A percentile compares a stretch with the other conserved stretches of the same genome.
phyloP scores from a whole-genome alignment of 2,113 vertebrate species.

The Axis porcinus region DNA sequence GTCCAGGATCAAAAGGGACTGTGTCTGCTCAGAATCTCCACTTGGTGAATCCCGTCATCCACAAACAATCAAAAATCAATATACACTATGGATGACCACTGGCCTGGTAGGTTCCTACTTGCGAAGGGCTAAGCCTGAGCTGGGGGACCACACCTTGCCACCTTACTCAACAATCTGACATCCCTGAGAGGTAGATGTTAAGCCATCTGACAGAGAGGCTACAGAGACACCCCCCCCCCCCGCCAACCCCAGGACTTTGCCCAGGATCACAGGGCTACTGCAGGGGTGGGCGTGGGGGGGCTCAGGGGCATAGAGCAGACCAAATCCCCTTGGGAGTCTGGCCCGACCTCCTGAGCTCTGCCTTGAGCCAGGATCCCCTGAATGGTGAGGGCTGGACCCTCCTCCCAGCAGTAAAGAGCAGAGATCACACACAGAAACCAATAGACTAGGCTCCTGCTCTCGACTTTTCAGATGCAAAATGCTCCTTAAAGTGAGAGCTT shows the following conservation, averaged over 20 bases:
- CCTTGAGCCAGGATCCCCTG: neutral
- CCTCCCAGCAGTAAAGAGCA: fast-evolving
- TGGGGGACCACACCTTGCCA: too few relatives aligned
- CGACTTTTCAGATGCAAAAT: neutral
- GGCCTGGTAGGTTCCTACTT: neutral
- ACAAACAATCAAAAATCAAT: too few relatives aligned
- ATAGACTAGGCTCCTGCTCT: neutral
- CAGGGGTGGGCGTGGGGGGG: neutral
- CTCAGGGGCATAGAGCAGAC: too few relatives aligned
- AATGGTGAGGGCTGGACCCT: neutral
- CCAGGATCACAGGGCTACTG: neutral
- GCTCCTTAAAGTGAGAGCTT: neutral
- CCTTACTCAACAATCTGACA: neutral
- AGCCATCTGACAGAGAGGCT: neutral
- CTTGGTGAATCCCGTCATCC: neutral
- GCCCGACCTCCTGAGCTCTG: neutral
- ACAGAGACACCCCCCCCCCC: neutral
- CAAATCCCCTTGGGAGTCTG: neutral
- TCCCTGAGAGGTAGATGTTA: neutral
- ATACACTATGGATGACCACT: neutral
- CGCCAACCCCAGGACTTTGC: fast-evolving
- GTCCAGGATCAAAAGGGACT: neutral
- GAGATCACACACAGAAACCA: fast-evolving
- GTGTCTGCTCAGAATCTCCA: neutral
- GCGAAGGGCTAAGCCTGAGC: neutral